Evolutionary conservation across 1,140 invertebrate species (phyloP).

Genomic region (Maconellicoccus hirsutus): DNA sequence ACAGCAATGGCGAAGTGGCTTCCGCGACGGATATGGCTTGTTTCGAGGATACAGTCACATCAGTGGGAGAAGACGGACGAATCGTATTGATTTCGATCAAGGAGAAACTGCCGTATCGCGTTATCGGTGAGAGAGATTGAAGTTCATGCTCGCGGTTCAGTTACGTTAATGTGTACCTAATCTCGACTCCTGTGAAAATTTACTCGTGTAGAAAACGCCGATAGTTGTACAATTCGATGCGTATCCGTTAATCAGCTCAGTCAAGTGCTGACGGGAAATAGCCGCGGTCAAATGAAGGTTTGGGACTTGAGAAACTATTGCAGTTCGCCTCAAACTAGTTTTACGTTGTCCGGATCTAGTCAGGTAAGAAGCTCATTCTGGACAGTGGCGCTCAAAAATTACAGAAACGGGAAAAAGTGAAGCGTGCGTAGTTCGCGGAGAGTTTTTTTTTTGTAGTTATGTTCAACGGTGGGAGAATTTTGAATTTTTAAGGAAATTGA

Average conservation of each 20-base stretch:
- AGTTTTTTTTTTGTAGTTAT: too few relatives aligned
- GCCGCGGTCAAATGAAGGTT: conserved; percentile 72
- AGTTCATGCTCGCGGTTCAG: background rate
- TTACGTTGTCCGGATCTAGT: conserved; percentile 32
- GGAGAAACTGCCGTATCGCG: conserved; percentile 45
- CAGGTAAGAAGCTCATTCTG: background rate
- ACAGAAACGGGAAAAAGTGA: too few relatives aligned
- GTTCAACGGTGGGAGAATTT: too few relatives aligned
- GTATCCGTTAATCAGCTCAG: conserved; percentile 64
- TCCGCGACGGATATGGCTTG: conserved; percentile 54
- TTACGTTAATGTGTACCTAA: too few relatives aligned
- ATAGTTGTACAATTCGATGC: conserved; percentile 66
- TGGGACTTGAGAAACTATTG: conserved; percentile 59
- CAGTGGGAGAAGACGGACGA: conserved; percentile 71
- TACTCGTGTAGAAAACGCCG: conserved; percentile 50
- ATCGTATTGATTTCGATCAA: conserved; percentile 55
- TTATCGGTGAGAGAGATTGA: conserved; percentile 41
- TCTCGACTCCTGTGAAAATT: too few relatives aligned
- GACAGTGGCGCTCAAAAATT: too few relatives aligned
- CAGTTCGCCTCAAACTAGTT: conserved; percentile 42
- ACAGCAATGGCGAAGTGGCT: conserved; percentile 36
- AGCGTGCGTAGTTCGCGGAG: too few relatives aligned
- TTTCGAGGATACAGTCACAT: conserved; percentile 57
- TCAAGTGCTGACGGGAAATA: conserved; percentile 70
- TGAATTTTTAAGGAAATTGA: too few relatives aligned